These are phyloP conservation scores for Microcebus lehilahytsara DNA, from an alignment of 2,113 vertebrate genomes.

Conservation along the genomic window DNA sequence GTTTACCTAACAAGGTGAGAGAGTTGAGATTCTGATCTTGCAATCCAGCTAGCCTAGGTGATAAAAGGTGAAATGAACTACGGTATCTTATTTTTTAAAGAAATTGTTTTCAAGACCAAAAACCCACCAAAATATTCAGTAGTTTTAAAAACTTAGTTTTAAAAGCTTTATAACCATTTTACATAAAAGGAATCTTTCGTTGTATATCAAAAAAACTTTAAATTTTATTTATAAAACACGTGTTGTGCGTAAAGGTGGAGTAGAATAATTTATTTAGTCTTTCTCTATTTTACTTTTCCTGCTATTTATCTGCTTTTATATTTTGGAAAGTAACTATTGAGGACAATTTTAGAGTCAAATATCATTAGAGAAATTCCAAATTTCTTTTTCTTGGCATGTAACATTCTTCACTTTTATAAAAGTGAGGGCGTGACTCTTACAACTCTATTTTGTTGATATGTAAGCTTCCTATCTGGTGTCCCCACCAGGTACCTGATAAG, in stretches of 20 bases:
- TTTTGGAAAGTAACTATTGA: neutral
- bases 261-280: constrained; percentile 32
- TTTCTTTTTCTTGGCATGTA: neutral
- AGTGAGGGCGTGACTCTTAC: neutral
- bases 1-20: constrained; percentile 18
- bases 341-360: neutral
- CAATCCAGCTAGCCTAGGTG: constrained; percentile 33
- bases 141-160: neutral
- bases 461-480: neutral
- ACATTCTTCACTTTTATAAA: constrained; percentile 20
- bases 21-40: constrained; percentile 14
- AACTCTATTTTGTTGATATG: neutral
- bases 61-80: constrained; percentile 65
- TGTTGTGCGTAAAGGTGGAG: neutral
- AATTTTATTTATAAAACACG: neutral
- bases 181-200: neutral
- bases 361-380: constrained; percentile 9
- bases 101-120: constrained; percentile 49
- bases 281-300: neutral
- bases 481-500: neutral
- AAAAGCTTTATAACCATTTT: neutral
- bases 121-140: neutral
- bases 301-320: neutral
- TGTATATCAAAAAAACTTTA: neutral
- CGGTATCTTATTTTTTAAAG: constrained; percentile 60